Base-by-base conservation (phyloP, 2,113 vertebrate genomes). In the Rhinogobius similis region DNA sequence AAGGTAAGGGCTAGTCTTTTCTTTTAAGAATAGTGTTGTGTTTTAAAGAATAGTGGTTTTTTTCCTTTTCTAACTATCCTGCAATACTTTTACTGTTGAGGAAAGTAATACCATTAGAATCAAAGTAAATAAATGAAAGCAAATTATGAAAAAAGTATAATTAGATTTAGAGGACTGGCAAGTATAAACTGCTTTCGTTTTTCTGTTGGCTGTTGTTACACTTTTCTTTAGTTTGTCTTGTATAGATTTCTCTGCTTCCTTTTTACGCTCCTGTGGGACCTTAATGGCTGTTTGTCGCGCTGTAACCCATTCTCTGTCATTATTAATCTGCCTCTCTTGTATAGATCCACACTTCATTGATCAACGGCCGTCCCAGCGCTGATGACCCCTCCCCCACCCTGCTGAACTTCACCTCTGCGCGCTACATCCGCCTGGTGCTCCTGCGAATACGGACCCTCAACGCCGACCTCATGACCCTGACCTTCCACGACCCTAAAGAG, bases 391-490 rank as follows among this genome's bases (percentile, higher is more conserved):
- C 97, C 5, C 93, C 90, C 0, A 87, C 87, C 13, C 86, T 99
- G 29, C 83, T 99, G 21, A 96, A 96, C 82, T 99, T 98, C 88
- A 99, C 98, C 62, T 96, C 96, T 0, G 95, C 98, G 62, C 96
- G 95, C 24, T 99, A 95, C 64, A 99, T 99, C 89, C 94, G 96
- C 70, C 78, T 99, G 83, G 93, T 94, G 72, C 93, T 98, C 73
- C 96, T 95, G 86, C 93, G 95, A 75, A 98, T 99, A 83, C 87
- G 97, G 20, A 99, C 98, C 0, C 86, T 99, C 59, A 99, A 99
- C 65, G 98, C 98, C 0, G 97, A 99, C 86, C 93, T 99, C 79
- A 99, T 99, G 98, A 98, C 97, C 80, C 94, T 99, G 10, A 92
- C 94, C 0, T 87, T 95, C 48, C 93, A 87, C 65, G 95, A 97